phyloP scores from a whole-genome alignment of 2,113 vertebrate species.

The Hipposideros armiger region DNA sequence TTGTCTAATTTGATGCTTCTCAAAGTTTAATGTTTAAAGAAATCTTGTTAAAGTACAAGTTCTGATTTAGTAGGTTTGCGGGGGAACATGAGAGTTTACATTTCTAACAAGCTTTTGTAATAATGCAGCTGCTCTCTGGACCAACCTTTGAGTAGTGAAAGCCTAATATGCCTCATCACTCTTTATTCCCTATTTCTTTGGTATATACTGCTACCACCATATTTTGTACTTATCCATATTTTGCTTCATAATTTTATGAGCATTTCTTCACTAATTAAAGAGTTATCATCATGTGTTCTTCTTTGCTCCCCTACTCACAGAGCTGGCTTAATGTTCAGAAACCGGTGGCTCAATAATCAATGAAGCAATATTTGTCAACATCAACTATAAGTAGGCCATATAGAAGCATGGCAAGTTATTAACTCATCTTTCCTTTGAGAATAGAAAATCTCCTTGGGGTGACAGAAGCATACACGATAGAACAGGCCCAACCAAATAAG shows the following conservation, averaged over 20 bases:
- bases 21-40: slow-evolving; percentile 32
- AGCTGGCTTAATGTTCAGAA: not conserved
- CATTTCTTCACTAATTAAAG: slow-evolving; percentile 51
- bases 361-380: slow-evolving; percentile 10
- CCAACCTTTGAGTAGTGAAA: not conserved
- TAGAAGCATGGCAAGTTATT: not conserved
- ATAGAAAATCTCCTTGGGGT: slow-evolving; percentile 4
- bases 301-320: not conserved
- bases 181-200: not conserved
- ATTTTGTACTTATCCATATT: not conserved
- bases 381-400: not conserved
- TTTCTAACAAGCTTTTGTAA: not conserved
- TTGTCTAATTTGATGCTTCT: not conserved
- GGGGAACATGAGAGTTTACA: not conserved
- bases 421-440: not conserved
- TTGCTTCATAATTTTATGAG: slow-evolving; percentile 25
- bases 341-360: slow-evolving; percentile 18
- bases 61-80: not conserved
- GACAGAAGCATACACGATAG: not conserved
- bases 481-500: not conserved
- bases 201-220: not conserved
- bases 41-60: not conserved
- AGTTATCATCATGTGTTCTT: not conserved
- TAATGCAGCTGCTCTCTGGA: not conserved
- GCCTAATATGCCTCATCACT: not conserved